Conservation (phyloP, 2,888 invertebrate species). For the Brachypalpus laphriformis region DNA sequence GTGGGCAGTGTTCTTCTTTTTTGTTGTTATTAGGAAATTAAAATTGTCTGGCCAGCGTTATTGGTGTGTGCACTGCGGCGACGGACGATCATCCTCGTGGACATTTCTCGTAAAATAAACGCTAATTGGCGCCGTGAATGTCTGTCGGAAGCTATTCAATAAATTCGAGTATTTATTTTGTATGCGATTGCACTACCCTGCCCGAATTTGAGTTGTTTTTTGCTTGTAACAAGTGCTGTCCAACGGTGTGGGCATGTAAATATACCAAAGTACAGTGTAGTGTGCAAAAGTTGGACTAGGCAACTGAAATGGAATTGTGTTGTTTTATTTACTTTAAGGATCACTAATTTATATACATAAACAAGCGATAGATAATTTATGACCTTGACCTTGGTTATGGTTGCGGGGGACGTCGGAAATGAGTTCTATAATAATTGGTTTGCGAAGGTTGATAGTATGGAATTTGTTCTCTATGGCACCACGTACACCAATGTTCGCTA, state of each 20-base stretch:
- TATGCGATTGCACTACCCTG: slow-evolving; percentile 15
- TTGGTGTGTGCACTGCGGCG: neutral
- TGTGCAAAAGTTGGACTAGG: no score
- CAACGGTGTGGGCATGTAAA: neutral
- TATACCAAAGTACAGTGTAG: neutral
- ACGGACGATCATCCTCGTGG: neutral
- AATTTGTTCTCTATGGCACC: no score
- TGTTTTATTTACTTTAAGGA: no score
- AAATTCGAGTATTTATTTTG: slow-evolving; percentile 1
- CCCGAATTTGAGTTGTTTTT: slow-evolving; percentile 1
- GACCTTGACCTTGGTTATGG: no score
- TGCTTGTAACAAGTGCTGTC: neutral
- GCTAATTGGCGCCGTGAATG: slow-evolving; percentile 3
- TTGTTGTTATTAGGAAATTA: slow-evolving; percentile 18
- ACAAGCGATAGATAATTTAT: no score
- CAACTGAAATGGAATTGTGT: no score
- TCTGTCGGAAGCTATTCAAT: slow-evolving; percentile 21
- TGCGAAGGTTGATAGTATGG: no score
- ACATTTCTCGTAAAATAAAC: neutral
- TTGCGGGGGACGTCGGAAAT: no score
- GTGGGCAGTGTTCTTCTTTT: neutral
- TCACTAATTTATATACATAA: no score
- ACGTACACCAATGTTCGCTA: no score
- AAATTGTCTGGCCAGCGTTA: slow-evolving; percentile 37
- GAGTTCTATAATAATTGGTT: no score